phyloP scores from a whole-genome alignment of 1,140 invertebrate genomes.

The Diploscapter pachys region DNA sequence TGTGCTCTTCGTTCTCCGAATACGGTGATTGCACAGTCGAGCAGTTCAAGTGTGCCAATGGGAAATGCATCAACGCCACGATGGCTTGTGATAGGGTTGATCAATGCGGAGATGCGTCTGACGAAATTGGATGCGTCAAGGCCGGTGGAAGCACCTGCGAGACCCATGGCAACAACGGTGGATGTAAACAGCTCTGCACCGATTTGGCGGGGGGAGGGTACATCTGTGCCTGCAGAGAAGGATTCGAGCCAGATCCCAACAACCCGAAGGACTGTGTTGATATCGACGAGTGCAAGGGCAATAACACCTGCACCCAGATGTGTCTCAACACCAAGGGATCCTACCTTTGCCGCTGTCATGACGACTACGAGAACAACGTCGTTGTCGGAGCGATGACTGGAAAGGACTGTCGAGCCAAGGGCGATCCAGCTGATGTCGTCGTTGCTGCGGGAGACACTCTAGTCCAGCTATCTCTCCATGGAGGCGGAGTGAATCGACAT shows the following conservation, averaged over 20 bases:
- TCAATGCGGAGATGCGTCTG: conserved; percentile 88
- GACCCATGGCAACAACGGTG: conserved; percentile 51
- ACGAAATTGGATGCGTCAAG: conserved; percentile 71
- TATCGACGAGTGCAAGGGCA: conserved; percentile 82
- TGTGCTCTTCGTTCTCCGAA: conserved; percentile 59
- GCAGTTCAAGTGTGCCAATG: conserved; percentile 68
- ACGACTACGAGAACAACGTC: conserved; percentile 74
- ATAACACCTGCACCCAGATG: conserved; percentile 86
- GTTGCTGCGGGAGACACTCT: conserved; percentile 52
- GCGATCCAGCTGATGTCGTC: conserved; percentile 49
- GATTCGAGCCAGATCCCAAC: conserved; percentile 52
- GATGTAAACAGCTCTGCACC: conserved; percentile 56
- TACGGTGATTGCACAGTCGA: conserved; percentile 61
- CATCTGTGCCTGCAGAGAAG: conserved; percentile 56
- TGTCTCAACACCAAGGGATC: conserved; percentile 92
- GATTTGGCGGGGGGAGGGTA: conserved; percentile 47
- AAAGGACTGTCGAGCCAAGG: conserved; percentile 60
- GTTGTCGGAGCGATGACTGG: conserved; percentile 58
- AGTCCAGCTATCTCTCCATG: conserved; percentile 47
- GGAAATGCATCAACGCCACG: conserved; percentile 81
- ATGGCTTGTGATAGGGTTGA: conserved; percentile 92
- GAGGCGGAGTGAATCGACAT: conserved; percentile 44
- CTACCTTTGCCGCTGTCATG: conserved; percentile 92
- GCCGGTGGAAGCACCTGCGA: conserved; percentile 53
- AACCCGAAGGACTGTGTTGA: conserved; percentile 65